Conservation (phyloP, 1,140 invertebrate genomes). For the Mylabris phalerata region DNA sequence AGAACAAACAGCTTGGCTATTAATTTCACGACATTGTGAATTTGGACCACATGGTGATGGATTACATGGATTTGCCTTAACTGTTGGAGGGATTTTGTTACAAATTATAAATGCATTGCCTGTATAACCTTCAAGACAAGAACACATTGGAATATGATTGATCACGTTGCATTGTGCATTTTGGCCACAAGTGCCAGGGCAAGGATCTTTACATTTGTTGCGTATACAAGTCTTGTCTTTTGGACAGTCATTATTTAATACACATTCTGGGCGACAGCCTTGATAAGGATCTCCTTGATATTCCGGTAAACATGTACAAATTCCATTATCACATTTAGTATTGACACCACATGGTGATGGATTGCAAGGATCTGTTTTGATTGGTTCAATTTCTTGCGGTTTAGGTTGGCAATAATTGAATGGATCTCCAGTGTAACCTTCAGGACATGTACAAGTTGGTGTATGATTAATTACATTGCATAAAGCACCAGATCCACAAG, state of each 20-base stretch:
- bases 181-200: conserved; percentile 60
- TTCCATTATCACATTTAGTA: no score
- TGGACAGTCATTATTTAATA: conserved; percentile 69
- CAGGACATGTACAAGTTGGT: no score
- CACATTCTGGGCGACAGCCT: conserved; percentile 70
- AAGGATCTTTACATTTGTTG: conserved; percentile 65
- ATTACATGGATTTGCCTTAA: conserved; percentile 48
- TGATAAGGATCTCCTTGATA: conserved; percentile 59
- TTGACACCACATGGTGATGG: no score
- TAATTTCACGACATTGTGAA: conserved; percentile 55
- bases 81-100: conserved; percentile 23
- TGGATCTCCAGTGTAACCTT: no score
- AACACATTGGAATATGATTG: conserved; percentile 69
- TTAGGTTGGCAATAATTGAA: no score
- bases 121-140: conserved; percentile 57
- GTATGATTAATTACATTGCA: no score
- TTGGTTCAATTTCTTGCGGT: no score
- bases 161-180: conserved; percentile 65
- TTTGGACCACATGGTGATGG: conserved; percentile 62
- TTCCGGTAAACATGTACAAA: conserved; percentile 47
- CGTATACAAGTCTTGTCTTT: conserved; percentile 61
- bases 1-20: conserved; percentile 56
- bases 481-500: no score
- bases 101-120: conserved; percentile 70
- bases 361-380: no score